phyloP scores from a whole-genome alignment of 2,113 vertebrate species.

The Festucalex cinctus region DNA sequence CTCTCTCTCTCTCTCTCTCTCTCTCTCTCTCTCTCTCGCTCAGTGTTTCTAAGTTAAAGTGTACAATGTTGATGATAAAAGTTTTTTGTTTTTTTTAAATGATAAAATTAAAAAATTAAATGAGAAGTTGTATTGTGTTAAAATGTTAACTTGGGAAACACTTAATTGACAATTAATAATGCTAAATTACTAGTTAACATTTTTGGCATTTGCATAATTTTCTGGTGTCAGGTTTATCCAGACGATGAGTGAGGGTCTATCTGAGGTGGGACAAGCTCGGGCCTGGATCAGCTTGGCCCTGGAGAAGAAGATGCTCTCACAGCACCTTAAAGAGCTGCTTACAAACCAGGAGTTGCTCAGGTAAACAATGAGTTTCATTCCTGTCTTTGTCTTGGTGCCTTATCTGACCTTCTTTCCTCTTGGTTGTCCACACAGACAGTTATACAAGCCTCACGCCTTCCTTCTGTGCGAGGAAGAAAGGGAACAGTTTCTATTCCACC shows the following conservation, averaged over 20 bases:
- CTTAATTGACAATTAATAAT: background rate
- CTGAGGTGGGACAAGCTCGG: constrained; percentile 88
- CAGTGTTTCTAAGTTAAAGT: no score
- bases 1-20: no score
- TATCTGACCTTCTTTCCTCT: background rate
- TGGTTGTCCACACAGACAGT: constrained; percentile 75
- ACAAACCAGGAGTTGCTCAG: constrained; percentile 76
- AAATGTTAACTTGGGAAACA: background rate
- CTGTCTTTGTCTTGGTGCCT: background rate
- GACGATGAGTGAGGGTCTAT: constrained; percentile 91
- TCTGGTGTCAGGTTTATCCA: constrained; percentile 83
- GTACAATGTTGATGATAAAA: no score
- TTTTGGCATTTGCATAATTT: background rate
- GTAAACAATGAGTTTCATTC: constrained; percentile 24
- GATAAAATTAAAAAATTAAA: no score
- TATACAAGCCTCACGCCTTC: constrained; percentile 95
- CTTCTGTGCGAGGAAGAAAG: constrained; percentile 94
- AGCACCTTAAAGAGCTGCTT: constrained; percentile 91
- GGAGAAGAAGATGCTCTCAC: constrained; percentile 96
- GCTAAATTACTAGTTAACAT: background rate
- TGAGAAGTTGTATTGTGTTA: no score
- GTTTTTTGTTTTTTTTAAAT: no score
- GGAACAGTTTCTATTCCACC: constrained; percentile 95
- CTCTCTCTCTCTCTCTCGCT: no score
- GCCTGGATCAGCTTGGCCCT: constrained; percentile 94